phyloP scores from a whole-genome alignment of 2,113 vertebrate species.

The Mirounga angustirostris region DNA sequence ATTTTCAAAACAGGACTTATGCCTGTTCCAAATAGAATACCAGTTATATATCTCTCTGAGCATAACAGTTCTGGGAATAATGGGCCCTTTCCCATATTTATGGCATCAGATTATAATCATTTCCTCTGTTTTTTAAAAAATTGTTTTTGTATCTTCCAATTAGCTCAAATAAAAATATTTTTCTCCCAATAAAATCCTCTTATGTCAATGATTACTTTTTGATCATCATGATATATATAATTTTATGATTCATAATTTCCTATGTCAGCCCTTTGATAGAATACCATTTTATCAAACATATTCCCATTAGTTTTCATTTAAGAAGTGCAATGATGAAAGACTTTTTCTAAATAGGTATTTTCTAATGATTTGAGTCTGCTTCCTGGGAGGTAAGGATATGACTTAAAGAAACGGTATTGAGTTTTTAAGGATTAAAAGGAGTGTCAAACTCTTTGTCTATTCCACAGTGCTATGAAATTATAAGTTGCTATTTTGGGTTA shows the following conservation, averaged over 20 bases:
- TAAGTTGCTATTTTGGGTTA: not conserved
- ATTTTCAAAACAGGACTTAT: constrained; percentile 24
- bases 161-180: constrained; percentile 1
- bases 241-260: constrained; percentile 26
- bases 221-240: not conserved
- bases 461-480: not conserved
- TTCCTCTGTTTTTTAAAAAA: not conserved
- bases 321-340: not conserved
- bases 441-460: not conserved
- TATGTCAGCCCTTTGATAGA: not conserved
- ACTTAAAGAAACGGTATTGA: not conserved
- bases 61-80: not conserved
- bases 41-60: not conserved
- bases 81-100: not conserved
- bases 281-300: not conserved
- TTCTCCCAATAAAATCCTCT: not conserved
- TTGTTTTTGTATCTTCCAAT: not conserved
- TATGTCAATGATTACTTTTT: constrained; percentile 32
- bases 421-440: not conserved
- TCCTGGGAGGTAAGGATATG: not conserved
- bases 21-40: not conserved
- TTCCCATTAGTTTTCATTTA: constrained; percentile 25
- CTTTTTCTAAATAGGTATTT: not conserved
- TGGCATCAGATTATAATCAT: not conserved
- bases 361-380: not conserved